Conservation (phyloP, 2,113 vertebrate species). For the Polypterus bichir region DNA sequence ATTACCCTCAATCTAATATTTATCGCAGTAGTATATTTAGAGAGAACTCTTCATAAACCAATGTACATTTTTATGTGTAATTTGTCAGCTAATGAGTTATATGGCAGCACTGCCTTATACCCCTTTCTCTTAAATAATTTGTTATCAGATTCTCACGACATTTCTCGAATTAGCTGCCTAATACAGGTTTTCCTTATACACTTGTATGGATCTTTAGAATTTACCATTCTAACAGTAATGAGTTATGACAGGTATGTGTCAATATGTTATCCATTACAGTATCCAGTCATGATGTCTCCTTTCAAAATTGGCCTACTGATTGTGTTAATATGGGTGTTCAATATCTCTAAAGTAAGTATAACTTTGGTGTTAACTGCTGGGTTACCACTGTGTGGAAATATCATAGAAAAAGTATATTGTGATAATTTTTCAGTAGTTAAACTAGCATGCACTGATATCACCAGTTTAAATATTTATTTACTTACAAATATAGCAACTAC, state of each 20-base stretch:
- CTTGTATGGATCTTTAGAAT: background rate
- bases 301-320: background rate
- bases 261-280: background rate
- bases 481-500: too few relatives aligned
- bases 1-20: too few relatives aligned
- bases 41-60: conserved; percentile 1
- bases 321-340: background rate
- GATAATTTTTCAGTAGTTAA: background rate
- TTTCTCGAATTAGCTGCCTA: background rate
- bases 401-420: conserved; percentile 1
- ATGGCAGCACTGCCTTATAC: background rate
- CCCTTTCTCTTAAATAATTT: background rate
- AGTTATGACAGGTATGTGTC: background rate
- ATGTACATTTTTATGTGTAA: conserved; percentile 1
- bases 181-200: background rate
- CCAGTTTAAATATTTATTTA: too few relatives aligned
- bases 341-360: background rate
- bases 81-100: background rate
- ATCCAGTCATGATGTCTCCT: background rate
- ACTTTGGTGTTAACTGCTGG: background rate
- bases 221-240: background rate
- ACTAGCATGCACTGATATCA: too few relatives aligned
- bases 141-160: background rate
- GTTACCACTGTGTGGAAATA: background rate
- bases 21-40: background rate